Evolutionary conservation across 2,113 vertebrate genomes (phyloP), one percentile per base, ranked within the genome.

Genomic region (Anas platyrhynchos): DNA sequence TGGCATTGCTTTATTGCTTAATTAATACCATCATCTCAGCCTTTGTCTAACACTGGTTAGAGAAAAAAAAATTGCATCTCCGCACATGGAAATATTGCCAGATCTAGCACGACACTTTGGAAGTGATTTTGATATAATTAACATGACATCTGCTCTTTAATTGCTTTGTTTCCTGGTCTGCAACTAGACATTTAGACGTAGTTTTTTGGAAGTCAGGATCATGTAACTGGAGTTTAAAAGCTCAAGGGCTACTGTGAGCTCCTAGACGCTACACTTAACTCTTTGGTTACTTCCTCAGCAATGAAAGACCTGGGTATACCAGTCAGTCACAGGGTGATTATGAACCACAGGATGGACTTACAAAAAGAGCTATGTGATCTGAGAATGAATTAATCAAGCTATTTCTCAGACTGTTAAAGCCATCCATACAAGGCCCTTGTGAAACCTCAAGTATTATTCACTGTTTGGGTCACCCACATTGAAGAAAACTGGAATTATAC

Each of bases 1-100:
- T 58, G 27, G 80, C 31, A 26, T 58, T 66, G 54, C 58, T 91
- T 88, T 91, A 72, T 83, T 93, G 62, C 92, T 95, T 94, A 93
- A 96, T 94, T 92, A 93, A 91, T 92, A 93, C 73, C 90, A 85
- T 79, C 48, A 58, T 88, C 73, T 90, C 43, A 76, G 69, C 17
- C 94, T 88, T 82, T 73, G 54, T 66, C 81, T 93, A 76, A 79
- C 58, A 79, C 55, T 2, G n/a, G 31, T 36, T 71, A 78, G 38
- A 79, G 73, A 17, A 92, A 89, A 76, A 93, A 89, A 50, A 93
- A 23, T 36, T 65, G 27, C 32, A 43, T 58, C 46, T 72, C 54
- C 0, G 0, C 36, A 59, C 32, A n/a, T 20, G 7, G 13, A 89
- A 86, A 74, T 75, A 12, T 23, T 91, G 31, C 77, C 91, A 82